These are phyloP conservation scores for Phyllopteryx taeniolatus DNA, from an alignment of 2,113 vertebrate species.

Conservation along the genomic window DNA sequence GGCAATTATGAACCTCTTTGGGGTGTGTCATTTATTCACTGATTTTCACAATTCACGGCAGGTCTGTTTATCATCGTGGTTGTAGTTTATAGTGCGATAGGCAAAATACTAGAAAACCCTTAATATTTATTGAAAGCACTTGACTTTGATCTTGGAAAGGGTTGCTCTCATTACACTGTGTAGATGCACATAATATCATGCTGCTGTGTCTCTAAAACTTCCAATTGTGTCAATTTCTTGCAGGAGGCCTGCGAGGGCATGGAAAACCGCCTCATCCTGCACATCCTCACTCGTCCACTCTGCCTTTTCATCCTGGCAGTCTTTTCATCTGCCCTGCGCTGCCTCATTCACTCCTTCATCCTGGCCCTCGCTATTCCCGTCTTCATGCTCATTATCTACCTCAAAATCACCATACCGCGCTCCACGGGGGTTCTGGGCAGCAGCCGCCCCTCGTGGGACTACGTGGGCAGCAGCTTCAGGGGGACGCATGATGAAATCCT, in stretches of 20 bases:
- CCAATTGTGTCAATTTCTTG: neutral
- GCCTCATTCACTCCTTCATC: constrained; percentile 82
- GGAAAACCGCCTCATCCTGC: constrained; percentile 83
- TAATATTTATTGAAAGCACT: neutral
- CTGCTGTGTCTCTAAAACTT: neutral
- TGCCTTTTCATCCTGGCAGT: constrained; percentile 78
- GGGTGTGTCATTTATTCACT: no score
- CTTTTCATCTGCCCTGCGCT: constrained; percentile 79
- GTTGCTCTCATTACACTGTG: neutral
- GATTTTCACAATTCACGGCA: no score
- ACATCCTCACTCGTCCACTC: constrained; percentile 80
- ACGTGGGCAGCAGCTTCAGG: constrained; percentile 71
- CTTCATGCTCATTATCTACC: constrained; percentile 76
- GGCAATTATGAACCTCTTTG: no score
- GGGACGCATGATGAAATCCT: constrained; percentile 60
- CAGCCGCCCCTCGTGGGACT: constrained; percentile 75
- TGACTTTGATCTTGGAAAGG: neutral
- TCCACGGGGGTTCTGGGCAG: constrained; percentile 75
- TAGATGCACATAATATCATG: neutral
- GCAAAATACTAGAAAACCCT: neutral
- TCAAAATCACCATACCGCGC: constrained; percentile 81
- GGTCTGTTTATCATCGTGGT: neutral
- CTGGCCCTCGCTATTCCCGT: constrained; percentile 81
- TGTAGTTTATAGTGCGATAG: no score
- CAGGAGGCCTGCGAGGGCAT: constrained; percentile 83